Evolutionary conservation across 2,797 vertebrate genomes (phyloP).

Genomic region (Enoplosus armatus): DNA sequence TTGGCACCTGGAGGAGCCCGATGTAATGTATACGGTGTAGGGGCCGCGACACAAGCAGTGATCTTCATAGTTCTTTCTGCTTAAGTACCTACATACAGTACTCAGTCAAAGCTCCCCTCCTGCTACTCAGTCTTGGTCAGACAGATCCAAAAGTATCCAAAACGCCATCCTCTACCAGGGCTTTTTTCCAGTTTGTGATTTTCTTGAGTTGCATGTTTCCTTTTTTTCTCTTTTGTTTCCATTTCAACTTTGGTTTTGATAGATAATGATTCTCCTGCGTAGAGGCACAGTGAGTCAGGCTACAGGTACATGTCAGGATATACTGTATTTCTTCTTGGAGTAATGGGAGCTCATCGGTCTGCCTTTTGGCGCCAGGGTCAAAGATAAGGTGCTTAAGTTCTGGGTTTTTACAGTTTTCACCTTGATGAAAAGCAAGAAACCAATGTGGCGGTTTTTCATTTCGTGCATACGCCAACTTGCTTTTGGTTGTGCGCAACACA

Average conservation of each 20-base stretch:
- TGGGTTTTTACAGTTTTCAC: no score
- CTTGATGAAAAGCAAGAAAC: no score
- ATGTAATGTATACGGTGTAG: not conserved
- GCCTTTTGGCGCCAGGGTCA: not conserved
- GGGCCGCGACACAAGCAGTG: not conserved
- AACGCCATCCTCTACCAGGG: not conserved
- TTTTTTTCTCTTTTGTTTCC: not conserved
- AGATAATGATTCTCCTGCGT: not conserved
- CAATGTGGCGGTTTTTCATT: no score
- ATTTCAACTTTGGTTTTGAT: no score
- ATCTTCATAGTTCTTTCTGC: not conserved
- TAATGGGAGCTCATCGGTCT: not conserved
- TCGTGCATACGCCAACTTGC: no score
- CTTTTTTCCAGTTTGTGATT: not conserved
- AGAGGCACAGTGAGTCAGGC: not conserved
- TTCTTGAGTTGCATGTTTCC: no score
- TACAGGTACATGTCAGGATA: conserved; percentile 1
- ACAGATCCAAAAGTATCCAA: not conserved
- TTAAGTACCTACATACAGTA: not conserved
- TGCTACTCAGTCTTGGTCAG: not conserved
- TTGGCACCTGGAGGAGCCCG: not conserved
- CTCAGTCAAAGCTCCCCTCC: not conserved
- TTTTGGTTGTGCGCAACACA: not conserved
- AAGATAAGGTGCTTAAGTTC: not conserved
- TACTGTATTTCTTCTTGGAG: not conserved